Base-by-base conservation (phyloP, 2,113 vertebrate genomes). In the Miniopterus natalensis region DNA sequence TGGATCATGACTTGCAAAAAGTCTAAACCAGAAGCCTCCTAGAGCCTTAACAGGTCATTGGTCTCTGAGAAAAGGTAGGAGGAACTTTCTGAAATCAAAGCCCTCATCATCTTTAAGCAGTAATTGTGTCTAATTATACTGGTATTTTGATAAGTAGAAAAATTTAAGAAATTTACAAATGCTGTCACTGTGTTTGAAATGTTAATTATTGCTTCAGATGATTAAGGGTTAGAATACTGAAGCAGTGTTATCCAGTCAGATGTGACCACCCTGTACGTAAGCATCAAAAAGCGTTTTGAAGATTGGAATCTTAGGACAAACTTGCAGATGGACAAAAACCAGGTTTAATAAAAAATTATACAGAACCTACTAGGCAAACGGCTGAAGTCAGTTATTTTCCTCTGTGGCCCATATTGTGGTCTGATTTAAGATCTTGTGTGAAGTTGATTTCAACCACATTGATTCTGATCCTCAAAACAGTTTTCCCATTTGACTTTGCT, bases 141-240 rank as follows among this genome's bases (percentile, higher is more conserved):
- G 57, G 40, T 29, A 97, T 84, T 92, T 90, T 78, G 53, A 83
- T 79, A 88, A 90, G 36, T 15, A 84, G 47, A 66, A 93, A 85
- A n/a, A 27, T 59, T 66, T 89, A 75, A 92, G 61, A 87, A 96
- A 95, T 84, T 79, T 77, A 95, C 36, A 92, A 78, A 92, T 78
- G 27, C 55, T 29, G 5, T 79, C 88, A 86, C 23, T 90, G 8
- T 84, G 31, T 85, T 87, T 92, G 79, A 89, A 89, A 91, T 78
- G 71, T 83, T 84, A 84, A 89, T 77, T 90, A 92, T 66, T 83
- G 70, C 40, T 81, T 93, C 17, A 36, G 13, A 66, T 63, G 13
- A 55, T 89, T 75, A 78, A 91, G 75, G 81, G 57, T 70, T 27
- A 36, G 40, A 80, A 92, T 15, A 73, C 20, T 59, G 14, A 80